Evolutionary conservation across 2,113 vertebrate species (phyloP).

Genomic region (Herpailurus yagouaroundi): DNA sequence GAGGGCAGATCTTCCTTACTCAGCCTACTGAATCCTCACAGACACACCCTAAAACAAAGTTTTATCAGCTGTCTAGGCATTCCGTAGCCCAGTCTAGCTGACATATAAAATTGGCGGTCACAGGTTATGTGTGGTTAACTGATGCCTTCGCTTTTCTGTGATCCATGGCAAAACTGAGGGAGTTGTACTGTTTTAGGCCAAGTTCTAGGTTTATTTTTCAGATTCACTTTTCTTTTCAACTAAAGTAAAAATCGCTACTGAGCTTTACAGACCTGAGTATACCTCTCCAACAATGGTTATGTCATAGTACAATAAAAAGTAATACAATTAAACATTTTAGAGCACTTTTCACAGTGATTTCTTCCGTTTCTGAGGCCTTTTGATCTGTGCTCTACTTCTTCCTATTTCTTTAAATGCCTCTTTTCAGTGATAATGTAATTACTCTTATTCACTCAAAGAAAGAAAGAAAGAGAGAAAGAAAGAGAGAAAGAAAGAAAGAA

Average conservation of each 20-base stretch:
- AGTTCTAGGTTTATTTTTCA: background rate
- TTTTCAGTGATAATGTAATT: background rate
- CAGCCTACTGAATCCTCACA: background rate
- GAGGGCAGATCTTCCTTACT: background rate
- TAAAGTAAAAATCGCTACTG: background rate
- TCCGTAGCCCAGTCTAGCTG: background rate
- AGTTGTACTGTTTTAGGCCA: background rate
- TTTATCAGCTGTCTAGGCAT: background rate
- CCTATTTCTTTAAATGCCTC: background rate
- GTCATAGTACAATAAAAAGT: background rate
- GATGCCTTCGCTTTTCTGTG: background rate
- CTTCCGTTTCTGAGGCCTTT: background rate
- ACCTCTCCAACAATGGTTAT: background rate
- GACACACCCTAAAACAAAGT: background rate
- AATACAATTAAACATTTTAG: background rate
- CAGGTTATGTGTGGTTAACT: background rate
- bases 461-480: background rate
- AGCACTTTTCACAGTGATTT: background rate
- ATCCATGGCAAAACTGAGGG: background rate
- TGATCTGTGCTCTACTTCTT: background rate
- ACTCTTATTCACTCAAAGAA: background rate
- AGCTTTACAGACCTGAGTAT: background rate
- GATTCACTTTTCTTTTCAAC: background rate
- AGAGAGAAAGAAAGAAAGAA: too few species aligned
- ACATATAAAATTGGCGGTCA: background rate